A percentile compares a stretch with the other conserved stretches of the same genome.
These are phyloP conservation scores for Listronotus bonariensis DNA, from an alignment of 1,140 invertebrate species.

Conservation along the genomic window DNA sequence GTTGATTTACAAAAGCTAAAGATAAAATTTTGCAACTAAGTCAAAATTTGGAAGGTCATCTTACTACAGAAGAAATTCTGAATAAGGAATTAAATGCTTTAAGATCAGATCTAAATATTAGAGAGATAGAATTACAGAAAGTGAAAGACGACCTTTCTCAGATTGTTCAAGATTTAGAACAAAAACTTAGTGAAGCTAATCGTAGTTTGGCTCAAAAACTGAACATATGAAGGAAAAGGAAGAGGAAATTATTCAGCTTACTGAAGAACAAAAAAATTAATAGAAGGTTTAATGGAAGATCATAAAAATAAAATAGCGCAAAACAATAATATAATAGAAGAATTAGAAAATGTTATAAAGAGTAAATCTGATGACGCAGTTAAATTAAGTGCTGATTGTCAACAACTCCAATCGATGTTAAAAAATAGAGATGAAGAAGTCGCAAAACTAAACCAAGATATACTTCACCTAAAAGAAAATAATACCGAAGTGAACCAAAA, in stretches of 20 bases:
- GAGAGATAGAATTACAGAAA: slow-evolving; percentile 10
- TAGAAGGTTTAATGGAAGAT: slow-evolving; percentile 29
- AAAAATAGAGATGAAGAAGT: slow-evolving; percentile 15
- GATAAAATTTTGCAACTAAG: slow-evolving; percentile 24
- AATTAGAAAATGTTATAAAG: slow-evolving; percentile 5
- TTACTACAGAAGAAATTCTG: slow-evolving; percentile 12
- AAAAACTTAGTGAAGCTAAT: slow-evolving; percentile 8
- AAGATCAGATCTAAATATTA: slow-evolving; percentile 5
- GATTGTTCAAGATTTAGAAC: slow-evolving; percentile 20
- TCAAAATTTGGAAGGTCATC: slow-evolving; percentile 25
- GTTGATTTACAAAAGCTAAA: slow-evolving; percentile 34
- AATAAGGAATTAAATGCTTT: slow-evolving; percentile 15
- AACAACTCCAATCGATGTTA: not conserved
- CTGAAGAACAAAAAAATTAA: slow-evolving; percentile 25
- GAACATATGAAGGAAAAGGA: slow-evolving; percentile 15
- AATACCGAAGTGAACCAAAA: slow-evolving; percentile 8
- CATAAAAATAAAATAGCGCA: slow-evolving; percentile 15
- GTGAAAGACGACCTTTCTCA: slow-evolving; percentile 16
- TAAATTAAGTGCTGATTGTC: not conserved
- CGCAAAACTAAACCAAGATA: slow-evolving; percentile 10
- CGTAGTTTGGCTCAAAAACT: slow-evolving; percentile 18
- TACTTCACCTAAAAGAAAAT: not conserved
- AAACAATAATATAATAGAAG: slow-evolving; percentile 7
- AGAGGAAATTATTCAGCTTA: slow-evolving; percentile 20
- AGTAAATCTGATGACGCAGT: slow-evolving; percentile 4